Percentiles rank a stretch among this genome's conserved stretches.
These are phyloP conservation scores for Myopa tessellatipennis DNA, from an alignment of 2,888 invertebrate species.

Conservation along the genomic window DNA sequence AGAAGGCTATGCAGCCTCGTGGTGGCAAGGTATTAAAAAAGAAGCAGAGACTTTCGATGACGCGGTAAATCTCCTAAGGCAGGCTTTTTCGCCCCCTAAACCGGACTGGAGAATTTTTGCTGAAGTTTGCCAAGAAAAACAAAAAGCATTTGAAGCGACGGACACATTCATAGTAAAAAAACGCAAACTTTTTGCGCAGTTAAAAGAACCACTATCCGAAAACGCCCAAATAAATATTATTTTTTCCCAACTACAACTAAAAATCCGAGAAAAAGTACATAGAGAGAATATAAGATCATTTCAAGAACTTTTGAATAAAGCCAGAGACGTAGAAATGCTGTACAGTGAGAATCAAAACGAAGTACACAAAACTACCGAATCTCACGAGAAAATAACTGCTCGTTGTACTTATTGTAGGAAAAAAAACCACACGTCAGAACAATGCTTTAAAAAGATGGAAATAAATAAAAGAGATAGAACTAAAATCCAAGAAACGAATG, in stretches of 20 bases:
- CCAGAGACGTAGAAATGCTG: neutral
- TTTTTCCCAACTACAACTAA: neutral
- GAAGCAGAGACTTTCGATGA: neutral
- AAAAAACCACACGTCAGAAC: neutral
- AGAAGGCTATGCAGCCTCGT: constrained; percentile 41
- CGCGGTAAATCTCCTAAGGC: neutral
- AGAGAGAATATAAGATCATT: neutral
- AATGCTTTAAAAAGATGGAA: neutral
- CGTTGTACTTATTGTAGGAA: neutral
- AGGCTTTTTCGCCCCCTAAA: neutral
- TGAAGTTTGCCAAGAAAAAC: neutral
- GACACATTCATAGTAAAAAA: constrained; percentile 1
- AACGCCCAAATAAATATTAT: neutral
- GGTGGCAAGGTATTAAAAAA: constrained; percentile 36
- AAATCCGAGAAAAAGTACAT: neutral
- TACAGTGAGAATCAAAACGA: neutral
- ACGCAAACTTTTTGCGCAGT: neutral
- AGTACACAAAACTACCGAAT: neutral
- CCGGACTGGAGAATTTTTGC: neutral
- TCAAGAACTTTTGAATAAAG: neutral
- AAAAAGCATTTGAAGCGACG: neutral
- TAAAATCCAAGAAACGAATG: neutral
- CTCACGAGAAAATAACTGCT: neutral
- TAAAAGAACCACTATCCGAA: neutral
- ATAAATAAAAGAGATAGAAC: neutral